Conservation (phyloP, 1,140 invertebrate species). For the Coelopa frigida region DNA sequence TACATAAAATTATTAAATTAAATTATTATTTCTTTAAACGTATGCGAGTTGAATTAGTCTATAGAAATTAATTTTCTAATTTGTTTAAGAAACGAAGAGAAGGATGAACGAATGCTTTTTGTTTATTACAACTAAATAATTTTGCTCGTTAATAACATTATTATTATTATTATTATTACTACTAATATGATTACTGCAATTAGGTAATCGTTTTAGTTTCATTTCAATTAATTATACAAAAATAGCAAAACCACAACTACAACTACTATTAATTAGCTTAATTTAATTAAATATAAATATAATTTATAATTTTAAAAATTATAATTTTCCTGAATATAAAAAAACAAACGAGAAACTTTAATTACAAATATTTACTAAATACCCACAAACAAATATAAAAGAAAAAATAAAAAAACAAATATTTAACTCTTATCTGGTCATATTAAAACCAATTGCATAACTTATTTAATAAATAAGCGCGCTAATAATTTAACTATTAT, state of each 20-base stretch:
- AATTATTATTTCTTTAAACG: conserved; percentile 6
- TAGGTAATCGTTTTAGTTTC: too few relatives aligned
- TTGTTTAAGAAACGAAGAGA: conserved; percentile 3
- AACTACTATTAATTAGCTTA: neutral
- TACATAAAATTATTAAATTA: neutral
- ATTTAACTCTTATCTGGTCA: conserved; percentile 12
- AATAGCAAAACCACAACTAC: neutral
- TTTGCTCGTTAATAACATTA: neutral
- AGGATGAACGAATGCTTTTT: conserved; percentile 4
- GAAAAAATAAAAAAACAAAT: neutral
- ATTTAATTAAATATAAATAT: conserved; percentile 1
- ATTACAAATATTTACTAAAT: neutral
- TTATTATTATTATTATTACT: conserved; percentile 4
- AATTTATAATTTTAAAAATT: conserved; percentile 4
- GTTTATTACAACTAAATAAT: conserved; percentile 6
- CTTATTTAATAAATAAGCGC: conserved; percentile 3
- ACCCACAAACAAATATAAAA: neutral
- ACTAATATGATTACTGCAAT: too few relatives aligned
- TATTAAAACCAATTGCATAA: conserved; percentile 9
- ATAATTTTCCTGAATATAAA: neutral
- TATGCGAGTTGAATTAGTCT: conserved; percentile 5
- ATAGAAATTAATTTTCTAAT: conserved; percentile 9
- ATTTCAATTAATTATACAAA: neutral
- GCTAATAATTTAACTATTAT: conserved; percentile 8
- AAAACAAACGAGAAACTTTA: neutral